Evolutionary conservation across 2,113 vertebrate genomes (phyloP), one percentile per base, ranked within the genome.

Genomic region (Gavialis gangeticus): DNA sequence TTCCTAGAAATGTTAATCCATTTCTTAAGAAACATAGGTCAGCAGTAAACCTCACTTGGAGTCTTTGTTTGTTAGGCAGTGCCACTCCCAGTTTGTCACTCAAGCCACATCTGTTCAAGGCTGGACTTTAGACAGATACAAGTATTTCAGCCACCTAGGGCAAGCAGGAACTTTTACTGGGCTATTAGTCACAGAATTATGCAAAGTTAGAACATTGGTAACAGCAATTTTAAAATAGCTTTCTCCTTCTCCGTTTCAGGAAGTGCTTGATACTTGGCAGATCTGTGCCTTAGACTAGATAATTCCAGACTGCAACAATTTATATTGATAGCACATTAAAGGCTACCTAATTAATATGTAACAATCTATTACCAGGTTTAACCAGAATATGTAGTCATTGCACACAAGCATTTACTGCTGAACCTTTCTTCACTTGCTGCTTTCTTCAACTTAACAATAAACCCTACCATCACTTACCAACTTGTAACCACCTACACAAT

Each of bases 111-210:
- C 91, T 92, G 92, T 95, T 80, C 84, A 85, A 37, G 4, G 34
- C 5, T 27, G 92, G 85, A 97, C 96, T 96, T 96, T 22, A 83
- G 78, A 77, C 90, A 78, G 10, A 30, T 57, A 69, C 30, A 30
- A 78, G 76, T 1, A 18, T 25, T 46, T 77, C 81, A 81, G 88
- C 17, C 64, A 85, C 21, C 12, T 3, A 14, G 75, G 46, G 71
- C 28, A 7, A 85, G 79, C 76, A 95, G 30, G 60, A 82, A 34
- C 75, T 3, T 66, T 87, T 13, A 59, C 3, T 12, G 11, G 57
- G 71, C 46, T 2, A 75, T 25, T 62, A 77, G 60, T n/a, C n/a
- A 82, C 21, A 3, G 12, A 30, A 22, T 14, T 3, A 27, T 15
- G 57, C 0, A 0, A 87, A 16, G 57, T 28, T 27, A 24, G 25